These are phyloP conservation scores for Xanthorhoe spadicearia DNA, from an alignment of 2,888 invertebrate genomes.

Conservation along the genomic window DNA sequence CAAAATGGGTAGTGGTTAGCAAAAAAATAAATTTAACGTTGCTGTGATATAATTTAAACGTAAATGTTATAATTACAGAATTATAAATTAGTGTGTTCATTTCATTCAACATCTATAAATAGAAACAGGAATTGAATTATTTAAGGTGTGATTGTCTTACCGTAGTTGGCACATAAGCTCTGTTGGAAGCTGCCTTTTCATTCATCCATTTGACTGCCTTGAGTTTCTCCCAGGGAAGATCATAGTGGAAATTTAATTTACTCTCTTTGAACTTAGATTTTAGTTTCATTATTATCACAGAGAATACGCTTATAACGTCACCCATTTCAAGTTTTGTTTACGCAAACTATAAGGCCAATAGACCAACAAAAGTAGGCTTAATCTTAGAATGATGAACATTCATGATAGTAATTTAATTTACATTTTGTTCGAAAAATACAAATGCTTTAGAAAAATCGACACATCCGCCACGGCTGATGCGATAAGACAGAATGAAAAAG, in stretches of 20 bases:
- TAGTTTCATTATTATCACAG: slow-evolving; percentile 83
- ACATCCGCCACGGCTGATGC: slow-evolving; percentile 60
- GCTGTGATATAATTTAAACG: not conserved
- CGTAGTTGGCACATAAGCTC: slow-evolving; percentile 93
- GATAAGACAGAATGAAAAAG: slow-evolving; percentile 53
- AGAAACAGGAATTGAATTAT: slow-evolving; percentile 12
- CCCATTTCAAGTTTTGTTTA: slow-evolving; percentile 69
- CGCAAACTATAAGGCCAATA: slow-evolving; percentile 69
- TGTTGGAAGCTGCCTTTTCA: slow-evolving; percentile 88
- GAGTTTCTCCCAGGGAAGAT: slow-evolving; percentile 77
- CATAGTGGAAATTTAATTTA: slow-evolving; percentile 76
- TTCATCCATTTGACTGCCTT: slow-evolving; percentile 91
- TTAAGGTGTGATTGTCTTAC: slow-evolving; percentile 59
- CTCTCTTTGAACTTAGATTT: slow-evolving; percentile 82
- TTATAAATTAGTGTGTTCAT: not conserved
- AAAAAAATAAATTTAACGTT: no score
- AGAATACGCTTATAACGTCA: slow-evolving; percentile 81
- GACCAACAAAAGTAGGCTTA: slow-evolving; percentile 63
- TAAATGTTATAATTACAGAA: not conserved
- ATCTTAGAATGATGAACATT: slow-evolving; percentile 59
- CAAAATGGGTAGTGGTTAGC: no score
- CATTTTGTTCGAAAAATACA: slow-evolving; percentile 59
- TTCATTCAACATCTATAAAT: slow-evolving; percentile 2
- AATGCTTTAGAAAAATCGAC: slow-evolving; percentile 33
- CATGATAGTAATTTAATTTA: slow-evolving; percentile 71